phyloP scores from a whole-genome alignment of 2,888 invertebrate species.

The Lumbricus terrestris region DNA sequence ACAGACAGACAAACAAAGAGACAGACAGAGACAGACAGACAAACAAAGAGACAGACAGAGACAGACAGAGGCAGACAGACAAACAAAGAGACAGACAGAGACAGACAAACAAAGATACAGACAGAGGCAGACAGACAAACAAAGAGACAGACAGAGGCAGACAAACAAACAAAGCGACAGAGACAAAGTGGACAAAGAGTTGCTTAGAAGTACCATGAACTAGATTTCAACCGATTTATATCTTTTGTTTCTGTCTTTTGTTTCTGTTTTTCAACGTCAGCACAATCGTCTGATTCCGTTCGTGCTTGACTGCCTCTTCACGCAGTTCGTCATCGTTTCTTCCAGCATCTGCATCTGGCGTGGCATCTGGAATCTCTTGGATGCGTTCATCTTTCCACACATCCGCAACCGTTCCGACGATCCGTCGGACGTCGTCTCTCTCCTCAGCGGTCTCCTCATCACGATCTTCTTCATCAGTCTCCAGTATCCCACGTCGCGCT shows the following conservation, averaged over 20 bases:
- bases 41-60: too few species aligned
- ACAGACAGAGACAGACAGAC: too few species aligned
- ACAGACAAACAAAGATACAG: too few species aligned
- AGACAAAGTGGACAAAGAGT: too few species aligned
- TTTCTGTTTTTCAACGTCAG: conserved; percentile 24
- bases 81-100: too few species aligned
- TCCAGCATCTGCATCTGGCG: conserved; percentile 38
- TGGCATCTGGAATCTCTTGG: conserved; percentile 40
- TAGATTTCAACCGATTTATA: not conserved
- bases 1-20: too few species aligned
- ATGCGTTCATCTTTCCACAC: conserved; percentile 35
- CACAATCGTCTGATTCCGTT: conserved; percentile 30
- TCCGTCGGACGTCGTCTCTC: conserved; percentile 34
- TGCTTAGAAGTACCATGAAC: too few species aligned
- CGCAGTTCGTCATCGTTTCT: conserved; percentile 39
- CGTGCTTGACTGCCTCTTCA: conserved; percentile 36
- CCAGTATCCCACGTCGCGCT: conserved; percentile 24
- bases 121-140: too few species aligned
- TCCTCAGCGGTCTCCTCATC: conserved; percentile 32
- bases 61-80: too few species aligned
- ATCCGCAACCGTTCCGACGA: conserved; percentile 7
- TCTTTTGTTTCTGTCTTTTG: not conserved
- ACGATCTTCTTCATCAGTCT: conserved; percentile 26
- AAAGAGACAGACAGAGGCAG: too few species aligned
- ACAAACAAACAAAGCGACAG: too few species aligned